A percentile compares a stretch with the other conserved stretches of the same genome.
Evolutionary conservation across 2,888 invertebrate genomes (phyloP).

Genomic region (Drosophila acutilabella): DNA sequence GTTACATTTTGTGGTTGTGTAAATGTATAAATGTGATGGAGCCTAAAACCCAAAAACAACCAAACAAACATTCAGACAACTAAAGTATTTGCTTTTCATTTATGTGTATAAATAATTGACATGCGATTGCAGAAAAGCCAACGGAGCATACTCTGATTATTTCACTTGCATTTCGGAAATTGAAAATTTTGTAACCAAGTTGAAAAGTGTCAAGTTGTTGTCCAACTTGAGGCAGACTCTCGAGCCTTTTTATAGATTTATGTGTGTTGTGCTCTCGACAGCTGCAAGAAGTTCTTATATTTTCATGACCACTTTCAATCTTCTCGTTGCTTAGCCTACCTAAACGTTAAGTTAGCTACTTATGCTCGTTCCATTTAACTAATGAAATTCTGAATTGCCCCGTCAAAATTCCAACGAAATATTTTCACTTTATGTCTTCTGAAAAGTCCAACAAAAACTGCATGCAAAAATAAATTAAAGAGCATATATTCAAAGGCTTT

Average conservation of each 20-base stretch:
- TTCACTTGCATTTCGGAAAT: slow-evolving; percentile 24
- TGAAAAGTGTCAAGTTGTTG: slow-evolving; percentile 13
- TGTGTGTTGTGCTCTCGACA: slow-evolving; percentile 17
- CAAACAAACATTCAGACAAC: background rate
- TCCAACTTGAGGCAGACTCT: background rate
- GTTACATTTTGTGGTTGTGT: background rate
- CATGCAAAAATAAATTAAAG: too few species aligned
- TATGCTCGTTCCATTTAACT: slow-evolving; percentile 51
- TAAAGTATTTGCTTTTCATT: background rate
- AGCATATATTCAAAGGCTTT: too few species aligned
- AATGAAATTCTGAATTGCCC: slow-evolving; percentile 44
- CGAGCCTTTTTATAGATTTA: slow-evolving; percentile 37
- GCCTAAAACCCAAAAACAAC: background rate
- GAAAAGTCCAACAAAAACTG: background rate
- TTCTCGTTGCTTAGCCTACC: background rate
- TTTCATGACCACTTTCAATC: background rate
- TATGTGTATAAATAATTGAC: slow-evolving; percentile 3
- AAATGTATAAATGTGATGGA: background rate
- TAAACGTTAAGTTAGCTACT: slow-evolving; percentile 1
- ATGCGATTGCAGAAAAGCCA: background rate
- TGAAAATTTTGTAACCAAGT: slow-evolving; percentile 21
- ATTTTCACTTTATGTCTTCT: background rate
- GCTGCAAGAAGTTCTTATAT: slow-evolving; percentile 1
- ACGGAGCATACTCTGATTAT: background rate
- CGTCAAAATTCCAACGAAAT: background rate